Evolutionary conservation across 2,113 vertebrate species (phyloP).

Genomic region (Butastur rufipennis): DNA sequence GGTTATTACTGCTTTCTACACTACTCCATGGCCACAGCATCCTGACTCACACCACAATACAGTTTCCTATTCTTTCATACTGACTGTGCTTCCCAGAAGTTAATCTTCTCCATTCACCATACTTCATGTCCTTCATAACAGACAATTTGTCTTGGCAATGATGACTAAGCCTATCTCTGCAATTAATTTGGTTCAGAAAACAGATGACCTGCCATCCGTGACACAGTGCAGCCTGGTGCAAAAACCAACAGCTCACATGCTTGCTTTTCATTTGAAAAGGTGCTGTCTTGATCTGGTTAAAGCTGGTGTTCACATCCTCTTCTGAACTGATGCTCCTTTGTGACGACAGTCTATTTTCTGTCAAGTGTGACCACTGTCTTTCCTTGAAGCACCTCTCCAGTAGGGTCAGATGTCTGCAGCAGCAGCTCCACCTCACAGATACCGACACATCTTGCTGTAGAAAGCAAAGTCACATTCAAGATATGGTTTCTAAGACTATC

Average conservation of each 20-base stretch:
- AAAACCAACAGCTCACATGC: background rate
- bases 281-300: background rate
- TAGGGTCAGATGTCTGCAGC: background rate
- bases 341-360: too few species aligned
- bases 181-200: background rate
- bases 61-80: background rate
- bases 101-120: background rate
- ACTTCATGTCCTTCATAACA: background rate
- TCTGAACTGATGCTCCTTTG: background rate
- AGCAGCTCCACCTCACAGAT: background rate
- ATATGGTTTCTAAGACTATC: rapidly evolving
- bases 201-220: too few species aligned
- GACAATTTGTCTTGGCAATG: background rate
- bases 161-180: background rate
- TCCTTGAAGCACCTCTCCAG: background rate
- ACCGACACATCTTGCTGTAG: background rate
- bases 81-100: background rate
- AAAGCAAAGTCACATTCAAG: background rate
- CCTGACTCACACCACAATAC: background rate
- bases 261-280: background rate
- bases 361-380: background rate
- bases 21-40: background rate
- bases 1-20: background rate
- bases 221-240: background rate
- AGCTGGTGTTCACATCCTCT: background rate